These are phyloP conservation scores for Cepphus grylle DNA, from an alignment of 2,113 vertebrate genomes.

Conservation along the genomic window DNA sequence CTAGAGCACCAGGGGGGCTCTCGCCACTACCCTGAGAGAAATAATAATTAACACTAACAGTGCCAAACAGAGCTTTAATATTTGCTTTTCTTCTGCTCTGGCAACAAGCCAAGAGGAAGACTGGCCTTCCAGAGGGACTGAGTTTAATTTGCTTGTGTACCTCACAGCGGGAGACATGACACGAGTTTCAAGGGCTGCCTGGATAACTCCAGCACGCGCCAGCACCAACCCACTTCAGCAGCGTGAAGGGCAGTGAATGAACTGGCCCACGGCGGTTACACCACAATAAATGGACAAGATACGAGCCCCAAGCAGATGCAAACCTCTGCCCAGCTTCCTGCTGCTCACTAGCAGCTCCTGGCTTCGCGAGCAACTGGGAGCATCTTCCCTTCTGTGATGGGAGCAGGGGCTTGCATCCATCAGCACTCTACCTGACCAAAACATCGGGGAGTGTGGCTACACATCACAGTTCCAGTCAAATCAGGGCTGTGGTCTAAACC, in stretches of 20 bases:
- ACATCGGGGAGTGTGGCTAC: accelerated
- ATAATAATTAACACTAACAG: background rate
- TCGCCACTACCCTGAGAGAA: background rate
- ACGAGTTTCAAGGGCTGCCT: background rate
- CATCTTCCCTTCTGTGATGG: background rate
- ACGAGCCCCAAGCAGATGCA: background rate
- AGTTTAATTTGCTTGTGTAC: background rate
- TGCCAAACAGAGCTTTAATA: background rate
- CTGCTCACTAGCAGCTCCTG: background rate
- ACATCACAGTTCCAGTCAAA: too few species aligned
- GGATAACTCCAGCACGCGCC: accelerated
- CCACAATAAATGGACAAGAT: accelerated
- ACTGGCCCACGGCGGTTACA: accelerated
- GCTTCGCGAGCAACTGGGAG: accelerated
- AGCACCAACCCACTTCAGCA: background rate
- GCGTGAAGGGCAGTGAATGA: background rate
- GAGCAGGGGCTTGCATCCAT: background rate
- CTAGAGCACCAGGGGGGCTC: background rate
- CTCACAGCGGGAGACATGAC: background rate
- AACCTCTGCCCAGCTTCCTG: background rate
- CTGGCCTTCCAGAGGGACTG: background rate
- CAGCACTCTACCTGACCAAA: background rate
- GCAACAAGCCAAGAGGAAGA: background rate
- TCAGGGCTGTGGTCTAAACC: background rate
- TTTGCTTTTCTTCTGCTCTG: background rate